phyloP scores from a whole-genome alignment of 2,888 invertebrate genomes.

The Cantharis lateralis region DNA sequence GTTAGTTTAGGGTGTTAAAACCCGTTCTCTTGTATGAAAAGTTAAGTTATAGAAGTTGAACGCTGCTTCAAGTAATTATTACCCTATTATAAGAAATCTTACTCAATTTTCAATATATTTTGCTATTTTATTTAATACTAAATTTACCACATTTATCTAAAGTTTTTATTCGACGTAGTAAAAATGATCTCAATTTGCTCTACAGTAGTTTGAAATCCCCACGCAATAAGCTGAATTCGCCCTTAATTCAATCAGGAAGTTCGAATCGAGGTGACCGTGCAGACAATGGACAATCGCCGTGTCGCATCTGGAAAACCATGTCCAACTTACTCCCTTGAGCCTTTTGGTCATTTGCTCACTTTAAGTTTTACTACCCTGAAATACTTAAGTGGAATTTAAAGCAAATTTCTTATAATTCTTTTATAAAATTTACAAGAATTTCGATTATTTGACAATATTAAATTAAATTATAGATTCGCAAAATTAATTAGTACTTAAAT shows the following conservation, averaged over 20 bases:
- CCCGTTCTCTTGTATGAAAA: constrained; percentile 21
- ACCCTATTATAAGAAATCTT: constrained; percentile 12
- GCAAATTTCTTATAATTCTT: background rate
- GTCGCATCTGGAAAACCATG: constrained; percentile 51
- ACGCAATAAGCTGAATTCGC: constrained; percentile 50
- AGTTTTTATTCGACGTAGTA: constrained; percentile 2
- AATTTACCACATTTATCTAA: background rate
- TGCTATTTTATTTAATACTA: background rate
- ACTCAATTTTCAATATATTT: background rate
- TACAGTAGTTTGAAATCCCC: constrained; percentile 40
- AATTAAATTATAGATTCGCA: background rate
- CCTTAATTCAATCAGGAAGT: constrained; percentile 50
- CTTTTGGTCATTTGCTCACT: constrained; percentile 45
- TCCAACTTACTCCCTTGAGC: constrained; percentile 41
- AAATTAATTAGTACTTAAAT: background rate
- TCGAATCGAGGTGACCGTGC: constrained; percentile 44
- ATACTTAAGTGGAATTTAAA: constrained; percentile 1
- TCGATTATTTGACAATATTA: background rate
- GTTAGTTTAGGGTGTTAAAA: constrained; percentile 36
- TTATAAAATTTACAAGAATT: background rate
- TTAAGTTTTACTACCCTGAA: constrained; percentile 31
- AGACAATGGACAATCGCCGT: constrained; percentile 52
- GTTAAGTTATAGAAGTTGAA: constrained; percentile 24
- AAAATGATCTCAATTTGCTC: constrained; percentile 43
- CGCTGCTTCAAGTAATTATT: constrained; percentile 18